Percentiles rank a stretch among this genome's conserved stretches.
Evolutionary conservation across 2,113 vertebrate genomes (phyloP).

Genomic region (Cinclus mexicanus): DNA sequence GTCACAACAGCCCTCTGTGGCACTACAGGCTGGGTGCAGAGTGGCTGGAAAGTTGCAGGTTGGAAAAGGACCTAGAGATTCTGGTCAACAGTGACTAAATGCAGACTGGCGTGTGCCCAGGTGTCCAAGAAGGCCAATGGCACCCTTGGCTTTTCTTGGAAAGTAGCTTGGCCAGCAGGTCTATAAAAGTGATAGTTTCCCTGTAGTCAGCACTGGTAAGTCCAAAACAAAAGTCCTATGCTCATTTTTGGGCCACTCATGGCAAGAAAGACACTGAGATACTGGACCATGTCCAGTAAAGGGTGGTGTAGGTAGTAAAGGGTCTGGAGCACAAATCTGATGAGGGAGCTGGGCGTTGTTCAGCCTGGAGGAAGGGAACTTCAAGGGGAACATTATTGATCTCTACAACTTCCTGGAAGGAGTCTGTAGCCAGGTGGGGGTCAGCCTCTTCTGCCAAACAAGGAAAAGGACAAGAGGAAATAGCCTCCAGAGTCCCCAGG

Average conservation of each 20-base stretch:
- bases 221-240: background rate
- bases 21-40: background rate
- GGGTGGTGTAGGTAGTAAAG: background rate
- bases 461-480: background rate
- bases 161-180: background rate
- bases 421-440: background rate
- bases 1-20: background rate
- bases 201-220: background rate
- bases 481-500: background rate
- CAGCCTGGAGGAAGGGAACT: background rate
- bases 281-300: background rate
- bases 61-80: background rate
- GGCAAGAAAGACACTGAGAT: background rate
- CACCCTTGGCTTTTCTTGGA: no score
- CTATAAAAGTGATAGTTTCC: background rate
- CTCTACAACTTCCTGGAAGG: background rate
- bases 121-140: background rate
- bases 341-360: background rate
- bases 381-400: background rate
- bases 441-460: background rate
- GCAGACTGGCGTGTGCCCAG: rapidly evolving
- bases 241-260: background rate
- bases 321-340: background rate
- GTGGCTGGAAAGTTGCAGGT: background rate
- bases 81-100: background rate